Base-by-base conservation (phyloP, 2,888 invertebrate genomes). In the Coecobrya sp. region DNA sequence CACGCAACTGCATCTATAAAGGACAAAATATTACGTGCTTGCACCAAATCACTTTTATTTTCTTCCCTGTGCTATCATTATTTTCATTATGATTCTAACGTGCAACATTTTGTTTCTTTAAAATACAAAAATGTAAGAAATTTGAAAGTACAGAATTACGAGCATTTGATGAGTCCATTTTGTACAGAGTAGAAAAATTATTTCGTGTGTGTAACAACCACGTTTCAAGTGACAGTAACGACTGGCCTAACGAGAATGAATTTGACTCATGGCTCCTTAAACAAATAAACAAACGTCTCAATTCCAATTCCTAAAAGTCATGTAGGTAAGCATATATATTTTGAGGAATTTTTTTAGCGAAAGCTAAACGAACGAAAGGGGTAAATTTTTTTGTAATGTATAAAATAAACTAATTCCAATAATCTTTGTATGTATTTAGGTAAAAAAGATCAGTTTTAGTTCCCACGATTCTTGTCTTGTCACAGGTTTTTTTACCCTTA, bases 401-500 rank as follows among this genome's bases (percentile, higher is more conserved):
- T 4, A 36, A 36, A 36, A 36, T 65, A 27, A 65, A 30, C 13
- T 65, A 52, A 81, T 81, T 22, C 1, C 45, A 76, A 42, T 42
- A 76, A 45, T 36, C 1, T 4, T 19, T 19, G 55, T 55, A 19
- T 16, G 0, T 10, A 19, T n/a, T 62, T 49, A 62, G 16, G 42
- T 10, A 73, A 36, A 11, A 73, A 36, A 4, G 0, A 30, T 30
- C 68, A 30, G 68, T 16, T 30, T 49, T 49, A 19, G 62, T 87
- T 87, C 87, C 65, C 87, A 87, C 87, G 87, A 79, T 62, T 76
- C 76, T 62, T 70, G 36, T 52, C 87, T 79, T 87, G 87, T 79
- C 87, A 62, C 42, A 30, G 52, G n/a, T 52, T 76, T 82, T 79
- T 62, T 55, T 16, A 7, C 25, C 8, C 22, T 36, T 82, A 42